Conservation (phyloP, 2,113 vertebrate genomes). For the Myodes glareolus region DNA sequence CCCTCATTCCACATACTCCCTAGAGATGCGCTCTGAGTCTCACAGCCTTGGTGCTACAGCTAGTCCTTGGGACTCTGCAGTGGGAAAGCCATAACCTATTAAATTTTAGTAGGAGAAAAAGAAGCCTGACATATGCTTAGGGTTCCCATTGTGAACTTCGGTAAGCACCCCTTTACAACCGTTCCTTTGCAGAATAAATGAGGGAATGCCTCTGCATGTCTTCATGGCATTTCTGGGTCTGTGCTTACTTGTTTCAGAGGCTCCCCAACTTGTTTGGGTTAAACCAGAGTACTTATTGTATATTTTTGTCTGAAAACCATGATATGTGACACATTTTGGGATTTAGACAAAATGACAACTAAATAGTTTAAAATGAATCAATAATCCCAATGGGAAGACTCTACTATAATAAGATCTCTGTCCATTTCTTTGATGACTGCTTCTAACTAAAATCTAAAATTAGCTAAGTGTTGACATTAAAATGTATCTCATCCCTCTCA, state of each 20-base stretch:
- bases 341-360: slow-evolving; percentile 24
- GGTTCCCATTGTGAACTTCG: not conserved
- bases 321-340: not conserved
- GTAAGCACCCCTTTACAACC: not conserved
- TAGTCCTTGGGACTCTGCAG: not conserved
- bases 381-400: not conserved
- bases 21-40: not conserved
- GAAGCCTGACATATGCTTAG: not conserved
- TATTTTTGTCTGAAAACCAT: not conserved
- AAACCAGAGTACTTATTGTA: not conserved
- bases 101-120: not conserved
- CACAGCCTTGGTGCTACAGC: not conserved
- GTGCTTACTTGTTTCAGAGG: not conserved
- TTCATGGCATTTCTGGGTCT: not conserved
- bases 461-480: not conserved
- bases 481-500: not conserved
- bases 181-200: not conserved
- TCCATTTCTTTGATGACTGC: not conserved
- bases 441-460: slow-evolving; percentile 43
- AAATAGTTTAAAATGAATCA: not conserved
- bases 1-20: not conserved
- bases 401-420: slow-evolving; percentile 26
- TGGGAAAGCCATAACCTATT: not conserved
- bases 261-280: not conserved
- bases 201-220: not conserved